Base-by-base conservation (phyloP, 2,888 invertebrate genomes). In the Lapara coniferarum region DNA sequence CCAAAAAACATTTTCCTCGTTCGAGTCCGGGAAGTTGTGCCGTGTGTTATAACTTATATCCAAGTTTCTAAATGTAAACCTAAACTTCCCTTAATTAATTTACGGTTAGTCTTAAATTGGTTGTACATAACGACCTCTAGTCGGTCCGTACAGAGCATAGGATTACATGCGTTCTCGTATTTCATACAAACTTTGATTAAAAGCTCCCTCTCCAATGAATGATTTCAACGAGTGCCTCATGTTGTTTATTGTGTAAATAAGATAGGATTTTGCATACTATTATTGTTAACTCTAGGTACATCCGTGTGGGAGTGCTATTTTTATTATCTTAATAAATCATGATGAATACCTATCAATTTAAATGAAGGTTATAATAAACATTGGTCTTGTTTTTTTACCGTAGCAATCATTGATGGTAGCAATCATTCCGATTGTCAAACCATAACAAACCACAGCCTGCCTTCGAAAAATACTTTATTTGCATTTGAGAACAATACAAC, bases 381-480 rank as follows among this genome's bases (percentile, higher is more conserved):
- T 19, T 13, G 56, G 56, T 13, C 49, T 12, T 63, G 49, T 49
- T 63, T 63, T 63, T 58, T 63, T 49, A 63, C 49, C 56, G 13
- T 13, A 49, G 0, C 13, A 49, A 63, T 63, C 63, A 63, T 49
- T 46, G n/a, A n/a, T n/a, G n/a, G 13, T 13, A 49, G 0, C 13
- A 49, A 63, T 63, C 63, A 63, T 49, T 46, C 49, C 7, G 10
- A 63, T 49, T 63, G 49, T 63, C 63, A 63, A 46, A 63, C 63
- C 63, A 59, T 59, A 63, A 63, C 63, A 63, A 46, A 63, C 44
- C 16, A 59, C 63, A 63, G 63, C 63, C 19, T 49, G 49, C 63
- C 46, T 16, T 59, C n/a, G 7, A 63, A 49, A 63, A 49, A 63
- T 49, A 63, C 49, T 49, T 49, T 63, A 46, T 63, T n/a, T 19